Conservation (phyloP, 2,113 vertebrate species). For the Sclerurus mexicanus region DNA sequence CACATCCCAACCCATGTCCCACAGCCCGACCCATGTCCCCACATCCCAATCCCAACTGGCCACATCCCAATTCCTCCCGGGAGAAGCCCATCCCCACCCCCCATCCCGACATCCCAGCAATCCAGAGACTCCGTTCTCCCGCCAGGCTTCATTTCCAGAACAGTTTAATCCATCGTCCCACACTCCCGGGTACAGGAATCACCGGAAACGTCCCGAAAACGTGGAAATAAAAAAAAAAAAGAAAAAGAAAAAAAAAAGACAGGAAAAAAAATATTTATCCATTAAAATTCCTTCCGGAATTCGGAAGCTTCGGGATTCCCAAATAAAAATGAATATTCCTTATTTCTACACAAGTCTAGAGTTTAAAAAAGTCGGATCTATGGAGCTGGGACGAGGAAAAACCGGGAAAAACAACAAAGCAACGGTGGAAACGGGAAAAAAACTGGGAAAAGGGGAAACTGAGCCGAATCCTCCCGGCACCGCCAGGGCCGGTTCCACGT, state of each 20-base stretch:
- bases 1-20: too few relatives aligned
- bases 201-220: constrained; percentile 45
- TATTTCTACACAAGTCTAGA: constrained; percentile 72
- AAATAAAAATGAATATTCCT: constrained; percentile 72
- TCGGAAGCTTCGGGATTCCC: constrained; percentile 55
- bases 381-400: constrained; percentile 54
- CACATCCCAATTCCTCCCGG: too few relatives aligned
- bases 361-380: constrained; percentile 70
- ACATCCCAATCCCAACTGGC: neutral
- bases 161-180: constrained; percentile 78
- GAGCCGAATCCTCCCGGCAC: neutral
- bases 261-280: neutral
- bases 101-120: neutral
- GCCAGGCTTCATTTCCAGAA: constrained; percentile 64
- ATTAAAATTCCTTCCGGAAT: constrained; percentile 67
- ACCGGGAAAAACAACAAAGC: neutral
- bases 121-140: neutral
- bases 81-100: too few relatives aligned
- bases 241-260: neutral
- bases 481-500: neutral
- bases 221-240: neutral
- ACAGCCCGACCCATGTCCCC: neutral
- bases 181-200: constrained; percentile 70
- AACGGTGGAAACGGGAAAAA: constrained; percentile 24
- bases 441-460: neutral